Evolutionary conservation across 2,888 invertebrate genomes (phyloP), one percentile per base, ranked within the genome.

Genomic region (Sinohyriopsis cumingii): DNA sequence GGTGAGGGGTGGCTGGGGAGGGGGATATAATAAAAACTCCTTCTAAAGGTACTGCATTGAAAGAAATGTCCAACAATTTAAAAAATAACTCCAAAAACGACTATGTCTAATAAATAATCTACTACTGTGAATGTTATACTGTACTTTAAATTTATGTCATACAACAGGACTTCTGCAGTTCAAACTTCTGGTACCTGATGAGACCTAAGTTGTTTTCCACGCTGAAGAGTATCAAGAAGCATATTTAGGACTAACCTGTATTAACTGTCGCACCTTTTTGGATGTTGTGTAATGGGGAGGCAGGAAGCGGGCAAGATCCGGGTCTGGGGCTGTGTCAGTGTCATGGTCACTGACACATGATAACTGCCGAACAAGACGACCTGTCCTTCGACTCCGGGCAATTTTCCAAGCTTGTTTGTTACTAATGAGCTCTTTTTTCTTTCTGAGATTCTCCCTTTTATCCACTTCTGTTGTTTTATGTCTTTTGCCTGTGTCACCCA

Each of bases 271-370:
- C 81, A 93, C 92, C 77, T 92, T 91, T 79, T 92, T 91, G 66
- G 92, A 91, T 28, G 91, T 90, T 63, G 92, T 91, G 84, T 92
- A 92, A 77, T 92, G 91, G 1, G 93, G 92, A 3, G 93, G 93
- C 12, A 93, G 89, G 79, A 92, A 92, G 73, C 91, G 91, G 56
- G 92, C 91, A 70, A 93, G 74, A 66, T 86, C 84, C 7, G 80
- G 75, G 55, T 79, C 80, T 33, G 77, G 81, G 9, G 71, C 67
- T 1, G 73, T 72, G 24, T 86, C 83, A n/a, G 77, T 71, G 12
- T 87, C 86, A 53, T 85, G 83, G 68, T 87, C 87, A 67, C 84
- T 82, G 54, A 86, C 80, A 68, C 88, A 88, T n/a, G 83, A 82
- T 61, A 88, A 71, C 67, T 84, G 83, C 19, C 85, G 78, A 4